phyloP scores from a whole-genome alignment of 2,888 invertebrate genomes.

The Idaea biselata region DNA sequence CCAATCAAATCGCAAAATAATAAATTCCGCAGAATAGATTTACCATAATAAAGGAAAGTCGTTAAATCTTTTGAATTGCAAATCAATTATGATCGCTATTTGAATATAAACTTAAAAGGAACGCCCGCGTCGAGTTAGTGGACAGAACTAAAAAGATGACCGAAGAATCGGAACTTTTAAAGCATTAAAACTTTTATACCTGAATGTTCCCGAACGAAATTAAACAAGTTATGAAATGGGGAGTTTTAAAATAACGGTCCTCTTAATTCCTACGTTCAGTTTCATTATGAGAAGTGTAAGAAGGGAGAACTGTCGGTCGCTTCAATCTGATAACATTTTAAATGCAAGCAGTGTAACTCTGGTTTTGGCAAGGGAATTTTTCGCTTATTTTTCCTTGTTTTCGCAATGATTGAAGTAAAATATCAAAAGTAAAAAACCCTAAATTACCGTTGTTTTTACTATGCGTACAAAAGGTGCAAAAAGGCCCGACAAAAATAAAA shows the following conservation, averaged over 20 bases:
- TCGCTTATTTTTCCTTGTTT: neutral
- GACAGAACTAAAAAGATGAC: constrained; percentile 38
- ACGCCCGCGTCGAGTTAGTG: neutral
- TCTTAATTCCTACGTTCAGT: constrained; percentile 45
- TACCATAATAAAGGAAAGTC: constrained; percentile 1
- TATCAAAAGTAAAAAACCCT: neutral
- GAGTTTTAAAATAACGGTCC: constrained; percentile 39
- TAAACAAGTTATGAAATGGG: constrained; percentile 61
- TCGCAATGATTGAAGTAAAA: neutral
- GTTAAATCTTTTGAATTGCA: constrained; percentile 6
- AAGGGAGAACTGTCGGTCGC: constrained; percentile 8
- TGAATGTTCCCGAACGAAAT: constrained; percentile 54
- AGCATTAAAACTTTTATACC: constrained; percentile 54
- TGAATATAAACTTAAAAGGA: constrained; percentile 9
- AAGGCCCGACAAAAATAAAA: no score
- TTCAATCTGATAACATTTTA: neutral
- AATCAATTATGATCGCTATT: constrained; percentile 18
- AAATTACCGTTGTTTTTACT: no score
- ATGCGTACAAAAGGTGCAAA: no score
- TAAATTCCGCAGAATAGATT: neutral
- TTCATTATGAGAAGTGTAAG: constrained; percentile 48
- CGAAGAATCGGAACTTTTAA: constrained; percentile 29
- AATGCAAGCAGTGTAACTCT: neutral
- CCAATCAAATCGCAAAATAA: neutral
- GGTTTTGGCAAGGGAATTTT: neutral